Base-by-base conservation (phyloP, 2,113 vertebrate species). In the Stigmatopora argus region DNA sequence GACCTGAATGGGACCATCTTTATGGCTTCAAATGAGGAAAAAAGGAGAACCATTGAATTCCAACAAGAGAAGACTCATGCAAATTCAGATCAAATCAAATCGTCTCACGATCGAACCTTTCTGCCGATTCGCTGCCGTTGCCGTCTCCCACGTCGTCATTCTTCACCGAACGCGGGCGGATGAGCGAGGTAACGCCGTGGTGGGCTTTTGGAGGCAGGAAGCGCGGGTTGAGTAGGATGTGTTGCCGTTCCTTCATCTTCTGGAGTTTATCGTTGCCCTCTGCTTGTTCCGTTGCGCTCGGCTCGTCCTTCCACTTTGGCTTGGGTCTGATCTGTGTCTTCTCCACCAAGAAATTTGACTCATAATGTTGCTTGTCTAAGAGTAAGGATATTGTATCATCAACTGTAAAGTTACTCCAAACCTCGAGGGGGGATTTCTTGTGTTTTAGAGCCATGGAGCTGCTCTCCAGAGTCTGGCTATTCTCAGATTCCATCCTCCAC, bases 191-290 rank as follows among this genome's bases (percentile, higher is more conserved):
- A 61, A 90, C 90, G 5, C 94, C 92, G 0, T 60, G 51, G 0
- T 69, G 77, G 10, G 87, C 63, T 64, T 91, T 89, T 1, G 86
- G 91, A 9, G 92, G 90, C 74, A 94, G 92, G 77, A 93, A 96
- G 0, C 93, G 90, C 5, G 95, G 95, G 55, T 96, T 97, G 72
- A 82, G 92, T 10, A 97, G 89, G 79, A 92, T 95, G 63, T 69
- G 85, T 12, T 90, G 89, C 8, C 67, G 82, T 23, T 79, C 83
- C 72, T 91, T 87, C 31, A 93, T 73, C 34, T 65, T 90, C 64
- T 81, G 70, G 1, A 94, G 80, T 31, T 82, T 81, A 3, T 63
- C 67, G 11, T 7, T 18, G 1, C 85, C 87, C 31, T 75, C 75
- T 0, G 68, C 70, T 34, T 65, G 80, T 59, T 91, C 88, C 6